Conservation (phyloP, 2,113 vertebrate species). For the Egretta garzetta region DNA sequence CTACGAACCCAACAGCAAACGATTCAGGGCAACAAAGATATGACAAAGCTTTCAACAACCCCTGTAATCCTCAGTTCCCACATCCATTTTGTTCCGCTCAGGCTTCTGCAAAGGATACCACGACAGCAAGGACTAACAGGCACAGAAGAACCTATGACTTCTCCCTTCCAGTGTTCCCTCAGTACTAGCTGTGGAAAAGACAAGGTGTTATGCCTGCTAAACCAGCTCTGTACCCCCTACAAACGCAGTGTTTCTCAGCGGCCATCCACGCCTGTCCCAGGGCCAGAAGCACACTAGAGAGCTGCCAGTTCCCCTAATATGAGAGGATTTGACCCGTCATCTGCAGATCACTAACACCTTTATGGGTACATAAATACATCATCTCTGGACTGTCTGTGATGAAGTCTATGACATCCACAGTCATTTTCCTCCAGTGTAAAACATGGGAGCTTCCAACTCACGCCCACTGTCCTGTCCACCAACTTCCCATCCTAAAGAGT, state of each 20-base stretch:
- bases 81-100: background rate
- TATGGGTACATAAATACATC: background rate
- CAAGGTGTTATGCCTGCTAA: background rate
- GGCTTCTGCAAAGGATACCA: background rate
- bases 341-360: background rate
- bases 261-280: background rate
- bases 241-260: background rate
- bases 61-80: background rate
- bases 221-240: background rate
- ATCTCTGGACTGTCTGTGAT: background rate
- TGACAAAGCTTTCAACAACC: background rate
- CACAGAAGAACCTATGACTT: rapidly evolving
- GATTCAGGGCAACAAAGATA: background rate
- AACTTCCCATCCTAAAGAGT: background rate
- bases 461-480: too few relatives aligned
- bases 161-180: background rate
- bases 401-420: background rate
- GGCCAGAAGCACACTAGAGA: background rate
- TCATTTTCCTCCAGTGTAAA: background rate
- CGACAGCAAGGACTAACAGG: background rate
- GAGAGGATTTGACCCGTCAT: background rate
- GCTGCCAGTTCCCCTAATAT: background rate
- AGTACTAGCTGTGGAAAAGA: background rate
- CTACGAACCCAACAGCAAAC: background rate
- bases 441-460: background rate